These are phyloP conservation scores for Brachionus angularis DNA, from an alignment of 1,140 invertebrate species.

Conservation along the genomic window DNA sequence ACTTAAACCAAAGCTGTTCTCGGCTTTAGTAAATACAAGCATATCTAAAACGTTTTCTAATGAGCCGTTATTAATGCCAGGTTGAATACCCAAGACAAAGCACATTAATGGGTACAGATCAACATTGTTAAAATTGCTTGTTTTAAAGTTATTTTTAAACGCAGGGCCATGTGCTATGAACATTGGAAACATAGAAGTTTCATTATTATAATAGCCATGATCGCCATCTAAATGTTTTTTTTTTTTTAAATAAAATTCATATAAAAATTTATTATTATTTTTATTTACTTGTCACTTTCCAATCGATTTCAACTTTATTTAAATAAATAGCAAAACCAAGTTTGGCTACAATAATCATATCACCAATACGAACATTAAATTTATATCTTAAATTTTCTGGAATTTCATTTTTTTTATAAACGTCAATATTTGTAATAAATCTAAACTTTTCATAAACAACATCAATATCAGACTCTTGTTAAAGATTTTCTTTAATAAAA, in stretches of 20 bases:
- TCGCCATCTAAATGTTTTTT: slow-evolving; percentile 60
- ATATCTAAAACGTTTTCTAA: slow-evolving; percentile 35
- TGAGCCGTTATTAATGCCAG: not conserved
- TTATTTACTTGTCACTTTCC: slow-evolving; percentile 21
- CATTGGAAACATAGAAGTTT: slow-evolving; percentile 65
- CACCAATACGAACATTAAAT: slow-evolving; percentile 61
- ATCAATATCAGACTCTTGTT: slow-evolving; percentile 57
- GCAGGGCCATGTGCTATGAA: slow-evolving; percentile 68
- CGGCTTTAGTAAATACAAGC: slow-evolving; percentile 7
- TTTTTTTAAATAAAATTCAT: not conserved
- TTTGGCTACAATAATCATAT: slow-evolving; percentile 45
- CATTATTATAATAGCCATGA: slow-evolving; percentile 67
- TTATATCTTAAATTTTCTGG: slow-evolving; percentile 63
- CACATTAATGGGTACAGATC: slow-evolving; percentile 64
- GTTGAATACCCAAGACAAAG: slow-evolving; percentile 20
- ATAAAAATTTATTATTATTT: not conserved
- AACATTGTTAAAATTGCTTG: slow-evolving; percentile 64
- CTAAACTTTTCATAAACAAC: slow-evolving; percentile 61
- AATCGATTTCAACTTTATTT: slow-evolving; percentile 5
- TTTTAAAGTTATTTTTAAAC: slow-evolving; percentile 61
- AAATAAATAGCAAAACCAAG: slow-evolving; percentile 36
- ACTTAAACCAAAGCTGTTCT: not conserved
- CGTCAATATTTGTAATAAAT: slow-evolving; percentile 59
- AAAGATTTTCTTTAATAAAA: not conserved
- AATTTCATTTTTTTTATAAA: slow-evolving; percentile 63